phyloP scores from a whole-genome alignment of 2,797 vertebrate genomes.

The Eremophila alpestris region DNA sequence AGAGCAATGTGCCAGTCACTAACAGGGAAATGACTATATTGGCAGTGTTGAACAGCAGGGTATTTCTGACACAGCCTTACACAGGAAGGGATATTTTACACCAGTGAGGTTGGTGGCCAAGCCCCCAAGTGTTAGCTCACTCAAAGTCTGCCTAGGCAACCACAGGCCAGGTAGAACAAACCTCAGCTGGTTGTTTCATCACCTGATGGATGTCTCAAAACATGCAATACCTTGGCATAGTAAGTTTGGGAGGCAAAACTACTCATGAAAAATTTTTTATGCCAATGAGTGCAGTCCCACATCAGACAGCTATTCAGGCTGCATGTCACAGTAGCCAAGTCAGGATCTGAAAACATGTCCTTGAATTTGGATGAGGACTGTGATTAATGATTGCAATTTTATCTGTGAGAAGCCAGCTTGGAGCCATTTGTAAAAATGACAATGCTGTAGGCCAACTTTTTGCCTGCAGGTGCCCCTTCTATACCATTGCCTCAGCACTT shows the following conservation, averaged over 20 bases:
- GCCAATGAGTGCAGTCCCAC: background rate
- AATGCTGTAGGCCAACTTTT: background rate
- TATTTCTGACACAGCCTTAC: background rate
- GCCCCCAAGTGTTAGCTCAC: background rate
- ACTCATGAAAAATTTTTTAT: background rate
- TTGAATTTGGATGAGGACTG: background rate
- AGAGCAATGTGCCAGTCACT: background rate
- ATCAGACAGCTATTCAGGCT: background rate
- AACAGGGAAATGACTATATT: background rate
- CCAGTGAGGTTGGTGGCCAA: background rate
- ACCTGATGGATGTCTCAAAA: background rate
- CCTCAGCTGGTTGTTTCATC: background rate
- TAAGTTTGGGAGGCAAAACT: background rate
- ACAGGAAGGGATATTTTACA: background rate
- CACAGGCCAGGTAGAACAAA: background rate
- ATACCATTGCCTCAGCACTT: background rate
- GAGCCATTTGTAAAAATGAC: constrained; percentile 50
- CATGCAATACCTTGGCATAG: background rate
- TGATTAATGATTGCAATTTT: constrained; percentile 49
- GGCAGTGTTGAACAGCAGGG: background rate
- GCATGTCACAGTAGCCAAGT: background rate
- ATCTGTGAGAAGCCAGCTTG: constrained; percentile 4
- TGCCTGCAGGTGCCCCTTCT: background rate
- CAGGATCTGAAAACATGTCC: background rate
- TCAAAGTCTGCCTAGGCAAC: background rate